Conservation (phyloP, 2,113 vertebrate genomes). For the Nibea coibor region DNA sequence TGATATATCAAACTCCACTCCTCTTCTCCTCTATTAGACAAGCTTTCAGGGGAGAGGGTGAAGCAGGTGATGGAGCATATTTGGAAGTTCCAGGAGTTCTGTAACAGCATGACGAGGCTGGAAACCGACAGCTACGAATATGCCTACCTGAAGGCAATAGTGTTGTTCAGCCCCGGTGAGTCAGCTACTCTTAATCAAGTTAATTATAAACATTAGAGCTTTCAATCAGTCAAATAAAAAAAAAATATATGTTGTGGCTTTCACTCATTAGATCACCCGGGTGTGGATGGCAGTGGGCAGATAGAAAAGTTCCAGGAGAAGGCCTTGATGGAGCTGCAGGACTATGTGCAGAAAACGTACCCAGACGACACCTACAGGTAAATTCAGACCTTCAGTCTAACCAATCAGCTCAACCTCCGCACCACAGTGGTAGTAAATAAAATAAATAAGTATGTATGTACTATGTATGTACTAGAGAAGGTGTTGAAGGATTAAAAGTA, state of each 20-base stretch:
- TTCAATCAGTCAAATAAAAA: background rate
- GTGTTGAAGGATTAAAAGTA: background rate
- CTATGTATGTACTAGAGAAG: no score
- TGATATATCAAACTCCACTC: background rate
- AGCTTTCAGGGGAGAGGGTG: conserved; percentile 94
- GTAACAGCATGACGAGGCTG: conserved; percentile 97
- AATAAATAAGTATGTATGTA: background rate
- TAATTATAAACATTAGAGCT: background rate
- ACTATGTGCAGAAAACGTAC: conserved; percentile 98
- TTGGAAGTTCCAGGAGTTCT: conserved; percentile 99
- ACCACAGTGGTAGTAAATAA: background rate
- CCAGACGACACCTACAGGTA: conserved; percentile 98
- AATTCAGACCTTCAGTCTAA: background rate
- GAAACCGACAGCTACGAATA: conserved; percentile 97
- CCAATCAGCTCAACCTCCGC: background rate
- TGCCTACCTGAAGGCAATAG: conserved; percentile 98
- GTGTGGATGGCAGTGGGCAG: conserved; percentile 92
- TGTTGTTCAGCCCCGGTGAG: conserved; percentile 98
- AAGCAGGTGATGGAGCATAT: conserved; percentile 99
- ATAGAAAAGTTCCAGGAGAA: conserved; percentile 99
- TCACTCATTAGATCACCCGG: conserved; percentile 91
- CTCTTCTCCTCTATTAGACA: conserved; percentile 83
- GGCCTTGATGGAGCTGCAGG: conserved; percentile 99
- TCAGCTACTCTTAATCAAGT: conserved; percentile 16
- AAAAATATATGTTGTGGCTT: conserved; percentile 24